A percentile compares a stretch with the other conserved stretches of the same genome.
These are phyloP conservation scores for Callyntrura guangdongensis DNA, from an alignment of 2,888 invertebrate genomes.

Conservation along the genomic window DNA sequence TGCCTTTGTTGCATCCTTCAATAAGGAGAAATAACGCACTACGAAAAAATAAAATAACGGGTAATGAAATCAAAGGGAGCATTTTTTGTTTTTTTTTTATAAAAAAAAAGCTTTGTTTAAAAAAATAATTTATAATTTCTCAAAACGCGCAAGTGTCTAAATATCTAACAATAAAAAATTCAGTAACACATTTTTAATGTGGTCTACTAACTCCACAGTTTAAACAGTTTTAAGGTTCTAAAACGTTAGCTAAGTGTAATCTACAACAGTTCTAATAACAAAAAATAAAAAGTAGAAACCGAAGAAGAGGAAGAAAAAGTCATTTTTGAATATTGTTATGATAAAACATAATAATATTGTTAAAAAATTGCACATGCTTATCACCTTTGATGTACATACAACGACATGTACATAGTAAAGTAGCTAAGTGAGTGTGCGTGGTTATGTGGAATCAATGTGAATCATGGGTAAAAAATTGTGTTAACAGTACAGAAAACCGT, in stretches of 20 bases:
- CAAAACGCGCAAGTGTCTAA: neutral
- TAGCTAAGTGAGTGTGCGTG: neutral
- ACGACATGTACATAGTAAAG: neutral
- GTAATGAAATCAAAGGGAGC: too few species aligned
- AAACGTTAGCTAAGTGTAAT: too few species aligned
- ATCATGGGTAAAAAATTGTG: neutral
- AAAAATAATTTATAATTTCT: conserved; percentile 7
- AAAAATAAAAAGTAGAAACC: too few species aligned
- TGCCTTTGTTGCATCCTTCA: too few species aligned
- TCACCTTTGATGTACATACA: conserved; percentile 18
- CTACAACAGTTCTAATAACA: too few species aligned
- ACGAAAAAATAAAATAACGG: too few species aligned
- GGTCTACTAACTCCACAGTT: neutral
- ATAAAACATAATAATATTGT: neutral
- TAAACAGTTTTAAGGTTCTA: too few species aligned
- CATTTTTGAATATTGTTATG: conserved; percentile 5
- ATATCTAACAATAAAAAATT: neutral
- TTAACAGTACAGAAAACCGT: neutral
- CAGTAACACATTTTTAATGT: neutral
- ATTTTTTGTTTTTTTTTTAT: too few species aligned
- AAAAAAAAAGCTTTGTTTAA: too few species aligned
- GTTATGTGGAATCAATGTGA: neutral
- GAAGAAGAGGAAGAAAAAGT: neutral
- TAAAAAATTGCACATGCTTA: neutral
- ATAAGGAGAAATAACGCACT: too few species aligned